Evolutionary conservation across 2,888 invertebrate genomes (phyloP).

Genomic region (Zygothrica quintamaculata): DNA sequence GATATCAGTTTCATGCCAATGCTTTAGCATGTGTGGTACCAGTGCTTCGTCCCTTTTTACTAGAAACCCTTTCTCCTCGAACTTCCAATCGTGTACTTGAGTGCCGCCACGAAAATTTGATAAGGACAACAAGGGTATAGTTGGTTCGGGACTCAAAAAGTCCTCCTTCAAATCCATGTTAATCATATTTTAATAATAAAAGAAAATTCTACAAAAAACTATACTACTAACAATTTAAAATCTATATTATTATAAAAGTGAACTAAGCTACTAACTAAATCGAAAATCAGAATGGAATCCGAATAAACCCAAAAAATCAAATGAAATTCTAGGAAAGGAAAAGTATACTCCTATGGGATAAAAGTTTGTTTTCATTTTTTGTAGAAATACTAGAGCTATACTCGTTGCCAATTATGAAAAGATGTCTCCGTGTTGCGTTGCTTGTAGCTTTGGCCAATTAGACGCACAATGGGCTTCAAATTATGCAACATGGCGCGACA

Average conservation of each 20-base stretch:
- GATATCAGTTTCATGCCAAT: conserved; percentile 16
- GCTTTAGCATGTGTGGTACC: conserved; percentile 5
- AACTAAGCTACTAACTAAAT: no score
- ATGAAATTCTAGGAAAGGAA: no score
- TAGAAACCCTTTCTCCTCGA: neutral
- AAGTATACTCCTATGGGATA: no score
- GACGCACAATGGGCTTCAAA: conserved; percentile 72
- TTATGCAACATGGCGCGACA: conserved; percentile 76
- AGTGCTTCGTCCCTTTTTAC: conserved; percentile 12
- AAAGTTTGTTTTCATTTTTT: no score
- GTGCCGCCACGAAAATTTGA: conserved; percentile 19
- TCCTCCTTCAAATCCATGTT: conserved; percentile 2
- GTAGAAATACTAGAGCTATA: no score
- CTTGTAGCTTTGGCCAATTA: conserved; percentile 73
- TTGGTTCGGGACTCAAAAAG: conserved; percentile 26
- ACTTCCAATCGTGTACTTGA: conserved; percentile 7
- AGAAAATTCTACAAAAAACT: neutral
- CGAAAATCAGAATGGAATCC: no score
- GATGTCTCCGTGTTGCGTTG: conserved; percentile 32
- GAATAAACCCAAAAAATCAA: no score
- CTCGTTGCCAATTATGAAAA: conserved; percentile 17
- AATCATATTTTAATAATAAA: neutral
- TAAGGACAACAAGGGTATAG: conserved; percentile 16
- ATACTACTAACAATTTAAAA: no score
- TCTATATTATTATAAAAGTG: no score